phyloP scores from a whole-genome alignment of 1,140 invertebrate genomes.

The Diabrotica virgifera region DNA sequence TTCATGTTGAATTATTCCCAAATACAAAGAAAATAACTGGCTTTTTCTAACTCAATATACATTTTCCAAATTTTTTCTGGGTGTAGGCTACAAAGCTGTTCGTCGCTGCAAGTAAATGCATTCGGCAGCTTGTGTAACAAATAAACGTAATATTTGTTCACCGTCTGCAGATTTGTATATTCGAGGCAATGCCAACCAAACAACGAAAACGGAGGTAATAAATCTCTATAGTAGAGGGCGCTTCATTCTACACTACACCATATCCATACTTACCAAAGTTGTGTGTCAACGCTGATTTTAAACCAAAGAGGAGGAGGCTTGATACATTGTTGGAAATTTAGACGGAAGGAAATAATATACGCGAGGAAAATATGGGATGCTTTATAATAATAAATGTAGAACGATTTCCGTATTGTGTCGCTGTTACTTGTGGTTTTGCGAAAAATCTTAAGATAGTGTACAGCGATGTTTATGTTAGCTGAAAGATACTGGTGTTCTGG shows the following conservation, averaged over 20 bases:
- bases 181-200: not conserved
- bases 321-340: slow-evolving; percentile 1
- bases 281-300: not conserved
- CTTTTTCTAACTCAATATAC: no score
- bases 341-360: not conserved
- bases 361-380: not conserved
- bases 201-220: slow-evolving; percentile 2
- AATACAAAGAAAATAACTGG: no score
- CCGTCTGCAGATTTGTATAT: not conserved
- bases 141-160: not conserved
- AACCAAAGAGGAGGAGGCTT: not conserved
- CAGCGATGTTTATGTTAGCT: no score
- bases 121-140: no score
- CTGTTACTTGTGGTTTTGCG: no score
- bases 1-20: no score
- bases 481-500: no score
- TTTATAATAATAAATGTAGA: slow-evolving; percentile 1
- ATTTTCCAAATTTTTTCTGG: no score
- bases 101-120: no score
- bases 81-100: no score
- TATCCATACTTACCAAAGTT: not conserved
- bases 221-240: not conserved
- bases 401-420: not conserved
- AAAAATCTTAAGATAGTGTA: no score
- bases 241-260: not conserved